Conservation (phyloP, 1,140 invertebrate species). For the Carcinoscorpius rotundicauda region DNA sequence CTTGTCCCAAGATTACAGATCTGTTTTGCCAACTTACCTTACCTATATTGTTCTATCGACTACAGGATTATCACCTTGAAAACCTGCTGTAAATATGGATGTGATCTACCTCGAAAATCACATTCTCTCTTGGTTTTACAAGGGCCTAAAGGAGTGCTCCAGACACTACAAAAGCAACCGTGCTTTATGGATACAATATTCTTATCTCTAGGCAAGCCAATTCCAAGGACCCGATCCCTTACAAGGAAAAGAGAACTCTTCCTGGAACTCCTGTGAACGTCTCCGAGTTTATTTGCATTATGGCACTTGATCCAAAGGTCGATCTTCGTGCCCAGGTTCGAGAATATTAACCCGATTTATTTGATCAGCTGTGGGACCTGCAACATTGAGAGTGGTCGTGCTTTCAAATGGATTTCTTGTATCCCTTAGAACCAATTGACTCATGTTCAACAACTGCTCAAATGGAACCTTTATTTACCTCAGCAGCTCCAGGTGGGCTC, state of each 20-base stretch:
- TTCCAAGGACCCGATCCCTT: no score
- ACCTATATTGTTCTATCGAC: constrained; percentile 38
- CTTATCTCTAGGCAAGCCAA: constrained; percentile 29
- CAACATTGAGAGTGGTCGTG: background rate
- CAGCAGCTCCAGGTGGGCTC: constrained; percentile 9
- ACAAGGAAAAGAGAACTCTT: constrained; percentile 23
- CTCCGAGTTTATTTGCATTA: constrained; percentile 1
- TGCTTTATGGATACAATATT: constrained; percentile 31
- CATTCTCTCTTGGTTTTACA: constrained; percentile 36
- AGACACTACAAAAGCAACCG: constrained; percentile 34
- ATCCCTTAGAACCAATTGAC: constrained; percentile 57
- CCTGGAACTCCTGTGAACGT: constrained; percentile 24
- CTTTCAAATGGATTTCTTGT: background rate
- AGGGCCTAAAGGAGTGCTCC: constrained; percentile 32
- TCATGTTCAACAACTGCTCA: constrained; percentile 79
- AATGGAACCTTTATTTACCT: constrained; percentile 69
- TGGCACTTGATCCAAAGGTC: background rate
- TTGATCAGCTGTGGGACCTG: constrained; percentile 23
- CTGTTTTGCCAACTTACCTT: constrained; percentile 38
- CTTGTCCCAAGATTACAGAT: constrained; percentile 41
- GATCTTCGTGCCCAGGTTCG: constrained; percentile 32
- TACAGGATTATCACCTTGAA: constrained; percentile 38
- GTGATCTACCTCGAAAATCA: no score
- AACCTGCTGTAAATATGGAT: no score
- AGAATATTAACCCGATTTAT: constrained; percentile 42